phyloP scores from a whole-genome alignment of 2,797 vertebrate species.

The Yasuhikotakia modesta region DNA sequence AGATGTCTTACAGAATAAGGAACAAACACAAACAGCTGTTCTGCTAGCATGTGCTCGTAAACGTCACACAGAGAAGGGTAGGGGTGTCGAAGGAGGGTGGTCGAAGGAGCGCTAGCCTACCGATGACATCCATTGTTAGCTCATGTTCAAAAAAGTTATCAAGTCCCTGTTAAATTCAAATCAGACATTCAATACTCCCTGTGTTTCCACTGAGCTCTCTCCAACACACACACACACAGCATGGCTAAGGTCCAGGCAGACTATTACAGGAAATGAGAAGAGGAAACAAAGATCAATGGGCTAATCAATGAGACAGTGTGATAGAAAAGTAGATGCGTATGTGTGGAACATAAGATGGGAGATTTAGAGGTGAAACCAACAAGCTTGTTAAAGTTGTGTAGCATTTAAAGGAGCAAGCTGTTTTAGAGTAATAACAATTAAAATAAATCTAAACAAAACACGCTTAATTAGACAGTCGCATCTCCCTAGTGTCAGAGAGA shows the following conservation, averaged over 20 bases:
- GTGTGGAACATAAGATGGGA: conserved; percentile 34
- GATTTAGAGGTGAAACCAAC: conserved; percentile 47
- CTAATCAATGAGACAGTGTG: conserved; percentile 57
- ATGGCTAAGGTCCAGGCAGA: conserved; percentile 27
- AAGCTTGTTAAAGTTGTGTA: conserved; percentile 37
- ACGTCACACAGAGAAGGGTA: conserved; percentile 46
- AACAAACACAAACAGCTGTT: conserved; percentile 54
- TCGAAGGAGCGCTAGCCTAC: neutral
- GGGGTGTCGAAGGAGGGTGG: too few species aligned
- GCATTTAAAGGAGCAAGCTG: conserved; percentile 29
- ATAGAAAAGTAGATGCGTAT: conserved; percentile 25
- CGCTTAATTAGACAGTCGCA: conserved; percentile 15
- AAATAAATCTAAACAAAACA: conserved; percentile 31
- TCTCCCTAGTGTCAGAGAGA: neutral
- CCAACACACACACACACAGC: conserved; percentile 14
- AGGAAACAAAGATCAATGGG: conserved; percentile 57
- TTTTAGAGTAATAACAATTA: conserved; percentile 30
- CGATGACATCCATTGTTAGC: conserved; percentile 34
- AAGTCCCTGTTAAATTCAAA: conserved; percentile 55
- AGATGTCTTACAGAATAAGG: conserved; percentile 47
- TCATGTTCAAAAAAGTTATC: conserved; percentile 42
- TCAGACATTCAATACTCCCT: conserved; percentile 50
- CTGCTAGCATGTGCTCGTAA: conserved; percentile 50
- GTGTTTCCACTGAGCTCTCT: conserved; percentile 6
- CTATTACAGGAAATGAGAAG: conserved; percentile 52